Base-by-base conservation (phyloP, 2,888 invertebrate species). In the Morinoia aosen region DNA sequence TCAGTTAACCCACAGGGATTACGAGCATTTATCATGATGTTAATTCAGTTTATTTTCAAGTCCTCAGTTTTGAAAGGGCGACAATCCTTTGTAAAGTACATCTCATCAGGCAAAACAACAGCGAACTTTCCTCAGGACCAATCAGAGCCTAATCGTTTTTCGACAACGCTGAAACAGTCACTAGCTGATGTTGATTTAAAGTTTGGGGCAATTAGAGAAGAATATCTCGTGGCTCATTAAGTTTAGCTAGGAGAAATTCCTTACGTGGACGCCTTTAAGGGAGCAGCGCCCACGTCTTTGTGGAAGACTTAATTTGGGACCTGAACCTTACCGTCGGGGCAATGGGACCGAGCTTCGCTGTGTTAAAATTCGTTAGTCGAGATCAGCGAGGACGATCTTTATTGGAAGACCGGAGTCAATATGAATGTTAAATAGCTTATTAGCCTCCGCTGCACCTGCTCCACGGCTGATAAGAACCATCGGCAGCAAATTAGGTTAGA, bases 301-400 rank as follows among this genome's bases (percentile, higher is more conserved):
- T 76, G 16, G 76, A 76, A 8, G 33, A 33, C 33, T 76, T 76
- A 76, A 76, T 76, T 25, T 25, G 25, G 25, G 25, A 76, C 33
- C 33, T 76, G 76, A 76, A 33, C 76, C 25, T 76, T 14, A 33
- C 76, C 25, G 76, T 25, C 8, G 25, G 25, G 76, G 2, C 1
- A 33, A 0, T 10, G 76, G 25, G 25, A 33, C 8, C 76, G 76
- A 76, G 76, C 76, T 12, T 76, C 76, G 25, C 33, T 48, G 48
- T 48, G 25, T 33, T 16, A 93, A 91, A 93, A 93, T 93, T 93
- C 11, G 93, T 93, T 56, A 93, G 57, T 33, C 39, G 12, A 33
- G 57, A 93, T 57, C 57, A 93, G 93, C 58, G 58, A 7, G 56
- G 16, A 57, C 57, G 93, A 93, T 93, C 93, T 93, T 93, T 93